Evolutionary conservation across 1,140 invertebrate genomes (phyloP).

Genomic region (Acromyrmex echinatior): DNA sequence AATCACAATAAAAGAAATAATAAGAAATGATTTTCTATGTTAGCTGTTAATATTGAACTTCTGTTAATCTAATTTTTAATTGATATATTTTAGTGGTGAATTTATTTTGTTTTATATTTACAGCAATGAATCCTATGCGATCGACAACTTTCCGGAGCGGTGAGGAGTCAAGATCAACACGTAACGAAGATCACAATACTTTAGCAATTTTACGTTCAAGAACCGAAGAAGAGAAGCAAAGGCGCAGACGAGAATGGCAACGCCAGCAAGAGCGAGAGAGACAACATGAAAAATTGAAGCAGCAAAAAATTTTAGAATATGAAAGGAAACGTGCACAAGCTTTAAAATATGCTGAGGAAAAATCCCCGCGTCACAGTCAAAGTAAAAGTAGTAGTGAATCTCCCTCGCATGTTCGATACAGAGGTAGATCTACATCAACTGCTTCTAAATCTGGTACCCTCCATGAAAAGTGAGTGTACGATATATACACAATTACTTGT

Average conservation of each 20-base stretch:
- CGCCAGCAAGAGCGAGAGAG: conserved; percentile 61
- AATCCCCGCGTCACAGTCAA: conserved; percentile 1
- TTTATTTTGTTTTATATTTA: neutral
- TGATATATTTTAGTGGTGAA: too few relatives aligned
- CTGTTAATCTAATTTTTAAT: too few relatives aligned
- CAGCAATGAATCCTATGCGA: conserved; percentile 47
- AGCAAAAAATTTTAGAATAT: conserved; percentile 66
- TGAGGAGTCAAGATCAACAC: conserved; percentile 44
- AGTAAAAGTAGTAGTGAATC: conserved; percentile 67
- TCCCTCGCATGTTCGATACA: neutral
- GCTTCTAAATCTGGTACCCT: conserved; percentile 60
- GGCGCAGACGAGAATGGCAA: conserved; percentile 65
- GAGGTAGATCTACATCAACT: conserved; percentile 27
- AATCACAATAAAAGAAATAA: too few relatives aligned
- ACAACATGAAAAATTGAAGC: conserved; percentile 68
- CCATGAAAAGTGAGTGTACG: conserved; percentile 72
- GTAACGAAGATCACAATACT: conserved; percentile 30
- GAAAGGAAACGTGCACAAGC: conserved; percentile 56
- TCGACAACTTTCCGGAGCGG: neutral
- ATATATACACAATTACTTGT: neutral
- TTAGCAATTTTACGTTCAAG: conserved; percentile 26
- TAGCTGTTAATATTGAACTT: too few relatives aligned
- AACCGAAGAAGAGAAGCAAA: conserved; percentile 63
- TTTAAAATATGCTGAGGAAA: conserved; percentile 21
- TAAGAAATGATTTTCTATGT: too few relatives aligned